phyloP scores from a whole-genome alignment of 64 coral and sea anemone genomes.

The Stichodactyla helianthus region DNA sequence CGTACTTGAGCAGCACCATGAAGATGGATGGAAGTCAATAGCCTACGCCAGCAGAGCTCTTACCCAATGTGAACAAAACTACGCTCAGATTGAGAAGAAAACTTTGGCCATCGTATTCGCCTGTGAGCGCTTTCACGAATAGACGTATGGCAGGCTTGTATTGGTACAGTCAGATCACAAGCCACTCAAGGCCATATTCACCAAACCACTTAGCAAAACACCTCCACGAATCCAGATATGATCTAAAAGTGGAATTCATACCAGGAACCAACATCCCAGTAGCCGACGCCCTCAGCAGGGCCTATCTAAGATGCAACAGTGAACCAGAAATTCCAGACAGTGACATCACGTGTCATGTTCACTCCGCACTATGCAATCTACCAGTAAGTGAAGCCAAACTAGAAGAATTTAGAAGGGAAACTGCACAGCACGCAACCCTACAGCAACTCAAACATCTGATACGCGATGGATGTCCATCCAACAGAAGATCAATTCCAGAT shows the following conservation, averaged over 20 bases:
- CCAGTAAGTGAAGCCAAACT: slow-evolving; percentile 12
- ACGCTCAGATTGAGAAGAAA: slow-evolving; percentile 47
- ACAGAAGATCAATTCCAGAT: too few species aligned
- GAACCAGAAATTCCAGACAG: too few species aligned
- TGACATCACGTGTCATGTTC: background rate
- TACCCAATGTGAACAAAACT: slow-evolving; percentile 19
- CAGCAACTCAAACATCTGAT: background rate
- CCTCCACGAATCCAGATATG: slow-evolving; percentile 36
- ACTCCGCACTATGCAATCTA: slow-evolving; percentile 7
- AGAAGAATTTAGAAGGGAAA: slow-evolving; percentile 23
- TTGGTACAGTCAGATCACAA: slow-evolving; percentile 27
- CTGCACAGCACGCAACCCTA: background rate
- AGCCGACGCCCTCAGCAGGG: slow-evolving; percentile 50
- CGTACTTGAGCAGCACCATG: slow-evolving; percentile 21
- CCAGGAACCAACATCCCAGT: slow-evolving; percentile 39
- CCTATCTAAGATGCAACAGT: slow-evolving; percentile 23
- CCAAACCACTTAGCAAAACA: slow-evolving; percentile 35
- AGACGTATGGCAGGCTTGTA: slow-evolving; percentile 16
- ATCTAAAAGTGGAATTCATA: slow-evolving; percentile 28
- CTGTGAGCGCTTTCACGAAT: slow-evolving; percentile 41
- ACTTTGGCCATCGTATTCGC: slow-evolving; percentile 41
- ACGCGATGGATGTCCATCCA: too few species aligned
- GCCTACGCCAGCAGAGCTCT: slow-evolving; percentile 29
- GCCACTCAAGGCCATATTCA: slow-evolving; percentile 35
- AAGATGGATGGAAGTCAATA: slow-evolving; percentile 21